Percentiles rank a stretch among this genome's conserved stretches.
phyloP scores from a whole-genome alignment of 2,113 vertebrate species.

The Sorex araneus region DNA sequence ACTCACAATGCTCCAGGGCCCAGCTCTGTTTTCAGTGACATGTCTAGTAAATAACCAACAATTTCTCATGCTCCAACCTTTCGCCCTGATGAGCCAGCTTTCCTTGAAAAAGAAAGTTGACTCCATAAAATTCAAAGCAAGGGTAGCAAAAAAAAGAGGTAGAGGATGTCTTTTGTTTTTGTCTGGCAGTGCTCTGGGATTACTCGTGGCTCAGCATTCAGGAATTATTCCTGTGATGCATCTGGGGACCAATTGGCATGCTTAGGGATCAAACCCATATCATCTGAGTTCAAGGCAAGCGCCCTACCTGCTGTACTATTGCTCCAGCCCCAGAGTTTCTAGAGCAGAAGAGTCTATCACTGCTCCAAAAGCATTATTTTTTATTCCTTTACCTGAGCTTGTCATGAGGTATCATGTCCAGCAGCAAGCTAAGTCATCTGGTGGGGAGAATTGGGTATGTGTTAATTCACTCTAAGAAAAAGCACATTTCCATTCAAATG shows the following conservation, averaged over 20 bases:
- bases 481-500: neutral
- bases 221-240: too few species aligned
- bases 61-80: conserved; percentile 74
- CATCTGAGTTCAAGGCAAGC: too few species aligned
- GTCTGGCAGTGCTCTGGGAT: too few species aligned
- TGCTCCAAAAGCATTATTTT: conserved; percentile 55
- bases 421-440: neutral
- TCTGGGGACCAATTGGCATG: too few species aligned
- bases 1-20: conserved; percentile 89
- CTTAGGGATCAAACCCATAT: too few species aligned
- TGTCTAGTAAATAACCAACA: conserved; percentile 84
- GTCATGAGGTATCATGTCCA: conserved; percentile 10
- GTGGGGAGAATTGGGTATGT: neutral
- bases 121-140: conserved; percentile 41
- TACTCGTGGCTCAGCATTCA: too few species aligned
- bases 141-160: neutral
- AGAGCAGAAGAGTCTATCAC: conserved; percentile 36
- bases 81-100: conserved; percentile 83
- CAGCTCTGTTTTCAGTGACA: conserved; percentile 84
- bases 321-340: neutral
- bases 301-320: too few species aligned
- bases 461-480: conserved; percentile 36
- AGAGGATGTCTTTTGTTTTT: too few species aligned
- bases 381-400: neutral
- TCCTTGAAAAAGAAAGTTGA: conserved; percentile 84